Percentiles rank a stretch among this genome's conserved stretches.
Evolutionary conservation across 2,888 invertebrate species (phyloP).

Genomic region (Tanytarsus gracilentus): DNA sequence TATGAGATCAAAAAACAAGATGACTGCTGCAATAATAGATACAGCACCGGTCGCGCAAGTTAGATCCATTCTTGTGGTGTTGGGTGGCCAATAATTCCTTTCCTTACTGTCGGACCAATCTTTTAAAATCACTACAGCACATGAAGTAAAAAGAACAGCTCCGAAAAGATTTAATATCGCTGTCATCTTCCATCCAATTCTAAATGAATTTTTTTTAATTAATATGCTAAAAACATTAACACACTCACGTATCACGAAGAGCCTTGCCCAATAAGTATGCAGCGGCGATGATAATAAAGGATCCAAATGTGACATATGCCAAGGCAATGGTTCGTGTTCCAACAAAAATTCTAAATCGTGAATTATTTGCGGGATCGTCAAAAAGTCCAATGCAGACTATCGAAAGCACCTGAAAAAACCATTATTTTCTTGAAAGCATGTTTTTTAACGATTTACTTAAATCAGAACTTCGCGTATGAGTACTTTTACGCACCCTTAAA

Average conservation of each 20-base stretch:
- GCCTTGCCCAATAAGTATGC: constrained; percentile 41
- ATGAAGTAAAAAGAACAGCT: constrained; percentile 38
- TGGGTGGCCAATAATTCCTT: constrained; percentile 43
- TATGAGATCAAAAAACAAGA: constrained; percentile 39
- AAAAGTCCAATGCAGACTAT: constrained; percentile 41
- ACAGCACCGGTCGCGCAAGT: constrained; percentile 39
- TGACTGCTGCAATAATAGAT: constrained; percentile 36
- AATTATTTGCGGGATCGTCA: constrained; percentile 42
- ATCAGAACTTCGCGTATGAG: no score
- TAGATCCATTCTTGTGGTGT: constrained; percentile 41
- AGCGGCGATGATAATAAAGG: constrained; percentile 39
- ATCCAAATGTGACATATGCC: constrained; percentile 42
- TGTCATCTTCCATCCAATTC: constrained; percentile 41
- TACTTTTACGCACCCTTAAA: no score
- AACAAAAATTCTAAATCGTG: constrained; percentile 35
- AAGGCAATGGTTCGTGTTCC: constrained; percentile 40
- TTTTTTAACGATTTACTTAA: no score
- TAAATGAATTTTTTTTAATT: constrained; percentile 30
- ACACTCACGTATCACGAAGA: constrained; percentile 40
- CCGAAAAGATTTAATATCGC: constrained; percentile 39
- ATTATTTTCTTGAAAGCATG: no score
- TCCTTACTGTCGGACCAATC: constrained; percentile 42
- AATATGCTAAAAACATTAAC: not conserved
- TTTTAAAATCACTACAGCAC: constrained; percentile 38
- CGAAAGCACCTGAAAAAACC: constrained; percentile 2